These are phyloP conservation scores for Synodontis membranacea DNA, from an alignment of 2,113 vertebrate genomes.

Conservation along the genomic window DNA sequence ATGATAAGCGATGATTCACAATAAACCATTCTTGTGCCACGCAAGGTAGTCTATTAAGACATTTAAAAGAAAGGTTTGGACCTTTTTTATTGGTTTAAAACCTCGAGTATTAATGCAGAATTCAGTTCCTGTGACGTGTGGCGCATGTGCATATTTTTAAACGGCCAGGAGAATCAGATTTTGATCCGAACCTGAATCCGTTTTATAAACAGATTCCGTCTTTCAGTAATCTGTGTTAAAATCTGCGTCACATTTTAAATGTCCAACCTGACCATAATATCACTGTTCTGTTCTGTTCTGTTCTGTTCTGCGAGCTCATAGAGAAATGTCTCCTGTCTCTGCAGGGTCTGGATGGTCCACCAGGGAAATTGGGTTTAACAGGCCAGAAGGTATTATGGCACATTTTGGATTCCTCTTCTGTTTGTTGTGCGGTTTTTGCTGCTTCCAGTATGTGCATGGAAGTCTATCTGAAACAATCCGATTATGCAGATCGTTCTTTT, in stretches of 20 bases:
- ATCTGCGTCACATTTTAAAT: background rate
- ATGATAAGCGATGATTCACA: background rate
- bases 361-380: conserved; percentile 81
- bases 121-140: background rate
- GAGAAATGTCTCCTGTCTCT: conserved; percentile 11
- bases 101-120: background rate
- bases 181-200: background rate
- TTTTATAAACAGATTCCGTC: background rate
- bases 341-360: conserved; percentile 83
- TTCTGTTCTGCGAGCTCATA: conserved; percentile 11
- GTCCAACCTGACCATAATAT: background rate
- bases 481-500: conserved; percentile 11
- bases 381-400: conserved; percentile 80
- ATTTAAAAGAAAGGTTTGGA: background rate
- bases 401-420: conserved; percentile 30
- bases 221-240: background rate
- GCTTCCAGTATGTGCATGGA: background rate
- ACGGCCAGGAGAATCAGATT: background rate
- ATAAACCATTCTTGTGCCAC: background rate
- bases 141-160: background rate
- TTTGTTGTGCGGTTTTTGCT: conserved; percentile 24
- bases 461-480: conserved; percentile 13
- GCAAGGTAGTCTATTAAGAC: background rate
- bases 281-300: conserved; percentile 7
- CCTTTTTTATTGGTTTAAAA: background rate